Evolutionary conservation across 1,140 invertebrate genomes (phyloP).

Genomic region (Macrocentrus cingulum): DNA sequence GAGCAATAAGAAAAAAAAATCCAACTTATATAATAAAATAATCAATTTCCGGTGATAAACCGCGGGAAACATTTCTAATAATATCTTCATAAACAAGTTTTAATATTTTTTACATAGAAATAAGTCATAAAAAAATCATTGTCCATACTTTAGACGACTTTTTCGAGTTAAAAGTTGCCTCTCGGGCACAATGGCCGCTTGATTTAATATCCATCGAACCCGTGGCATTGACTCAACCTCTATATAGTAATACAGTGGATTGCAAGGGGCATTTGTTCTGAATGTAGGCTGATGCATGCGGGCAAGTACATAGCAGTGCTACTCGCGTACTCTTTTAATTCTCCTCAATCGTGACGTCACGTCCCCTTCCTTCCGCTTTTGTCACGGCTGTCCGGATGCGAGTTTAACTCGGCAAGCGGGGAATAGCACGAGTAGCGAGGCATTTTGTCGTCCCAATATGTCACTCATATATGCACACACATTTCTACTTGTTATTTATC

Average conservation of each 20-base stretch:
- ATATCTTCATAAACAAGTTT: too few species aligned
- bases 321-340: conserved; percentile 44
- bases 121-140: too few species aligned
- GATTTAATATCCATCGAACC: conserved; percentile 21
- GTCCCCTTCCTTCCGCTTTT: conserved; percentile 55
- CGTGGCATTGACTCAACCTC: conserved; percentile 26
- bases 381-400: conserved; percentile 48
- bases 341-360: conserved; percentile 56
- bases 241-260: background rate
- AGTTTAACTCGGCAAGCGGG: conserved; percentile 43
- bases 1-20: too few species aligned
- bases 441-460: conserved; percentile 13
- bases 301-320: conserved; percentile 8
- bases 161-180: too few species aligned
- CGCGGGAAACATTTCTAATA: too few species aligned
- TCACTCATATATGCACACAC: background rate
- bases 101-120: too few species aligned
- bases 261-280: background rate
- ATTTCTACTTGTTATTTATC: too few species aligned
- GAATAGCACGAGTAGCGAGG: too few species aligned
- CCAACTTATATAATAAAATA: too few species aligned
- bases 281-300: conserved; percentile 20
- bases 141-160: too few species aligned
- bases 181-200: conserved; percentile 6
- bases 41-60: too few species aligned